Evolutionary conservation across 2,797 vertebrate genomes (phyloP), one percentile per base, ranked within the genome.

Genomic region (Odontamblyopus lacepedii): DNA sequence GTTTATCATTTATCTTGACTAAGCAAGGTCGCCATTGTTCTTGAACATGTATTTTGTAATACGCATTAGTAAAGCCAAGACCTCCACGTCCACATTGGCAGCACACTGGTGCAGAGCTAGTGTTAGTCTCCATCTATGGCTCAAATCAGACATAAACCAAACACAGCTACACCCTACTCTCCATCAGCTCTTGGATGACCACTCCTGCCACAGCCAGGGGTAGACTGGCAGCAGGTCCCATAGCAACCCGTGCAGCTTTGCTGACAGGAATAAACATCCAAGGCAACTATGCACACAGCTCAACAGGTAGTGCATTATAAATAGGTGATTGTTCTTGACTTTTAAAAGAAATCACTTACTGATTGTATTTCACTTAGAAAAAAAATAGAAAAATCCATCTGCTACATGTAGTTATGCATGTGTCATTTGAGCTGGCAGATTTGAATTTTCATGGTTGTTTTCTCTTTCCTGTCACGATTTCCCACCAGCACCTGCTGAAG

Each of bases 371-470:
- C 65, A 62, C 19, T 65, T 68, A n/a, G 13, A 53, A 59, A 51
- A 50, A 7, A 16, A 65, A 29, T 48, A 30, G 8, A 16, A 63
- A 51, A 73, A 63, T 73, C 44, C 69, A n/a, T n/a, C 72, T 44
- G 69, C 78, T 63, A 62, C 68, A 19, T 7, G 11, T 65, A 70
- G 38, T 67, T 78, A 41, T 72, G 51, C 73, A 26, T 77, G 26
- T 66, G 62, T 85, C 77, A 89, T 89, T 82, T 84, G 78, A 83
- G 79, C 75, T 64, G 78, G 69, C 65, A 64, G 74, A 90, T 88
- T 91, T 89, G 83, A 89, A 89, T 89, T 78, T 90, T 85, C 70
- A 82, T 83, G 74, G 56, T 71, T 71, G 30, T 62, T 41, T 65
- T 67, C 71, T 72, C 29, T 13, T 32, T 30, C 23, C 23, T 23